A percentile compares a stretch with the other conserved stretches of the same genome.
phyloP scores from a whole-genome alignment of 2,797 vertebrate genomes.

The Pseudomugil gertrudae region DNA sequence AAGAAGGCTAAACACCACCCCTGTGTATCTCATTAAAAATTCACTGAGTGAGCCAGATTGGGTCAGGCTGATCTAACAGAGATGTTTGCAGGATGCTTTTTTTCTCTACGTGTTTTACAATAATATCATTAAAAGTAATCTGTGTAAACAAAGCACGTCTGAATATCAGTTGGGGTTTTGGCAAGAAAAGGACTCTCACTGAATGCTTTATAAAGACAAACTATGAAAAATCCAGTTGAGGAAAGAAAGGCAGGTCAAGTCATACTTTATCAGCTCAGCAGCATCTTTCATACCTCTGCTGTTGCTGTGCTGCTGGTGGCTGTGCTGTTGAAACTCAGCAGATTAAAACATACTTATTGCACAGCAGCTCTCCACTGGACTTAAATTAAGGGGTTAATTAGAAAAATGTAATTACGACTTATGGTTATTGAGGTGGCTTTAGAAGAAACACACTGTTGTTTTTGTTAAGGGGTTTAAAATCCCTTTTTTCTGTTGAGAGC shows the following conservation, averaged over 20 bases:
- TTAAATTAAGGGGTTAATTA: conserved; percentile 16
- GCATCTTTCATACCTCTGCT: not conserved
- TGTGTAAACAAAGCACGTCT: not conserved
- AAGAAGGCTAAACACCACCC: not conserved
- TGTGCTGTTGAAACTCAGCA: not conserved
- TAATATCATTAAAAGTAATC: not conserved
- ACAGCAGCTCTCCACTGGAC: conserved; percentile 6
- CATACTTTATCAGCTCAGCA: not conserved
- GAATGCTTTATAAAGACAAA: not conserved
- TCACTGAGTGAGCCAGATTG: not conserved
- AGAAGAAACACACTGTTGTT: not conserved
- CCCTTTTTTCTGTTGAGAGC: no score
- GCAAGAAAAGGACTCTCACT: no score
- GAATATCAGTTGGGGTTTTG: no score
- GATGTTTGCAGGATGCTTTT: not conserved
- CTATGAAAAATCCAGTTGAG: no score
- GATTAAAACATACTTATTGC: not conserved
- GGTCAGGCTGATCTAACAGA: not conserved
- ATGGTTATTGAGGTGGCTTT: not conserved
- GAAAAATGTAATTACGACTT: conserved; percentile 14
- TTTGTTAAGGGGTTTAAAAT: conserved; percentile 5
- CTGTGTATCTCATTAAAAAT: not conserved
- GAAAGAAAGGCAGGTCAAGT: not conserved
- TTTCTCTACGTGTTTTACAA: no score
- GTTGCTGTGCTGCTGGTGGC: not conserved